phyloP scores from a whole-genome alignment of 1,140 invertebrate species.

The Philaenus spumarius region DNA sequence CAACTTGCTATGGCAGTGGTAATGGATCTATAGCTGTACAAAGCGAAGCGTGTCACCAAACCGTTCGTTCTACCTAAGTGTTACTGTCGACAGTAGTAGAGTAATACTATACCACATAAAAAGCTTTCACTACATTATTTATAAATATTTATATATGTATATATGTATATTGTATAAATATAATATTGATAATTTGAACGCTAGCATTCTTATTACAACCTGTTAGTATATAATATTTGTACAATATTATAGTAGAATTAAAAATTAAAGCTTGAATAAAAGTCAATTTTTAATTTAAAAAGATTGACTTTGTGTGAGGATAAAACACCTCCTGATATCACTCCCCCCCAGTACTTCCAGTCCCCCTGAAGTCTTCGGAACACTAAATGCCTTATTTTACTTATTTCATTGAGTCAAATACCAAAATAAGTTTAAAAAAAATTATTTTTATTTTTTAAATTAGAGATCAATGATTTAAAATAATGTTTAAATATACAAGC shows the following conservation, averaged over 20 bases:
- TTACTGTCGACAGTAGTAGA: too few relatives aligned
- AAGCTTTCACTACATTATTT: constrained; percentile 19
- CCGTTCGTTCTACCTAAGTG: too few relatives aligned
- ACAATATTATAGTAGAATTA: constrained; percentile 19
- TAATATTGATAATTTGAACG: constrained; percentile 24
- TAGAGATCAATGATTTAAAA: too few relatives aligned
- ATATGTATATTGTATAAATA: constrained; percentile 25
- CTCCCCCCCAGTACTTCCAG: too few relatives aligned
- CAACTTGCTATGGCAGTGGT: too few relatives aligned
- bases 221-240: constrained; percentile 24
- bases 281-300: constrained; percentile 25
- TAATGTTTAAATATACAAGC: too few relatives aligned
- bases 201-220: constrained; percentile 28
- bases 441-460: too few relatives aligned
- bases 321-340: constrained; percentile 19
- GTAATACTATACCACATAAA: constrained; percentile 17
- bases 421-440: too few relatives aligned
- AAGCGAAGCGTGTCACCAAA: too few relatives aligned
- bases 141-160: constrained; percentile 21
- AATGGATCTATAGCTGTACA: too few relatives aligned
- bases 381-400: too few relatives aligned
- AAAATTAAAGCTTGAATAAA: constrained; percentile 29
- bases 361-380: background rate
- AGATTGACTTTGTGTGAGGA: constrained; percentile 18
- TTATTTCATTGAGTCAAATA: too few relatives aligned